Evolutionary conservation across 2,113 vertebrate species (phyloP), one percentile per base, ranked within the genome.

Genomic region (Pampusana beccarii): DNA sequence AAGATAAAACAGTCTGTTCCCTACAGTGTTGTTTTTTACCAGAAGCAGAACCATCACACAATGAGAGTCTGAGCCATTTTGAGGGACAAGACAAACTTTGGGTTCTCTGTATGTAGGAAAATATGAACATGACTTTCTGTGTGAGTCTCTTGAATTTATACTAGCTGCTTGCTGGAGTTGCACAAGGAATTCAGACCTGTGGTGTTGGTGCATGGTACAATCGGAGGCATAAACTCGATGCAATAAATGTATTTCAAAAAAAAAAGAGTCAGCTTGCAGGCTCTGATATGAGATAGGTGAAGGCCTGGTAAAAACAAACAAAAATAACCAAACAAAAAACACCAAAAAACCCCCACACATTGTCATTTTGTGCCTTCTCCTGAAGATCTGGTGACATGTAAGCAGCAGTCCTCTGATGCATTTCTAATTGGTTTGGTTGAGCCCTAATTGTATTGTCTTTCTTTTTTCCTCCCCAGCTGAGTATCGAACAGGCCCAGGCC

Each of bases 401-500:
- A 66, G 75, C 91, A 65, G 58, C 36, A 56, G 36, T 44, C 15
- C 26, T 86, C 23, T 57, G 46, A 31, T 78, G 65, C 26, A 9
- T 81, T 34, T 85, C 46, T 38, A 2, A 34, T 13, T 42, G 31
- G 12, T 61, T 85, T 56, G 48, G 2, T 11, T 10, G 25, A 80
- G 24, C 12, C 25, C 4, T 20, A 21, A 75, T 11, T 24, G 17
- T 81, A 40, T 40, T 28, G 19, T 72, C 6, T 44, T 5, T 88
- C 21, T 34, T 53, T 2, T 50, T 81, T 60, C 16, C 81, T 92
- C 84, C 93, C 19, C 95, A 99, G 99, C 98, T 99, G 89, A 99
- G 99, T 96, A 99, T 99, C 93, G 99, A 99, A 93, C 99, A 99
- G 91, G 99, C 99, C 72, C 99, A 99, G 97, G 98, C 99, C n/a